Evolutionary conservation across 2,888 invertebrate genomes (phyloP).

Genomic region (Sarcophaga caerulescens): DNA sequence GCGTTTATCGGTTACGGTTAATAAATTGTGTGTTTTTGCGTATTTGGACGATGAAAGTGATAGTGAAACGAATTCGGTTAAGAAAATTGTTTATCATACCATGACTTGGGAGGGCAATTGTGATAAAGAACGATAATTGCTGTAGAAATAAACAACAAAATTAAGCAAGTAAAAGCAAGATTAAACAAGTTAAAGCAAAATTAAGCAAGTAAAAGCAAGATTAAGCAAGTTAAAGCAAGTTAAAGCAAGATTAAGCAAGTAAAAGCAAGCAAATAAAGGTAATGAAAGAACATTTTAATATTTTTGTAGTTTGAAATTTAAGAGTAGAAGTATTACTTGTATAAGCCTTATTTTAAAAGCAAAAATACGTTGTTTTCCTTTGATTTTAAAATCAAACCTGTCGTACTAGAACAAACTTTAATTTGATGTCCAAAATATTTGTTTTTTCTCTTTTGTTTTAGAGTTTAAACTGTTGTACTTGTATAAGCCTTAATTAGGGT

Average conservation of each 20-base stretch:
- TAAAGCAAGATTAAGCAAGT: not conserved
- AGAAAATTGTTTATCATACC: conserved; percentile 67
- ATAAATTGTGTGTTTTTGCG: conserved; percentile 89
- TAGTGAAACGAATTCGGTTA: not conserved
- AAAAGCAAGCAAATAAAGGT: not conserved
- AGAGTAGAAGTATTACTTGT: no score
- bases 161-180: not conserved
- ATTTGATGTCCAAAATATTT: no score
- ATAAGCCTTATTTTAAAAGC: no score
- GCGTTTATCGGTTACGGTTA: conserved; percentile 88
- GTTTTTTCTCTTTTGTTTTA: no score
- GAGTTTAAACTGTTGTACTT: no score
- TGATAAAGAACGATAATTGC: conserved; percentile 52
- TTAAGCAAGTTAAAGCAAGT: conserved; percentile 3
- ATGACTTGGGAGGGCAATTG: conserved; percentile 70
- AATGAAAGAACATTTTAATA: not conserved
- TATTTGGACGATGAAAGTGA: conserved; percentile 74
- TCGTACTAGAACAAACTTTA: no score
- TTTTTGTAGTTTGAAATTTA: not conserved
- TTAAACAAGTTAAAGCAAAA: conserved; percentile 21
- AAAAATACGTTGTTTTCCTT: no score
- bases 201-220: not conserved
- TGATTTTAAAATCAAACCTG: no score
- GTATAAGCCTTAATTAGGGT: no score
- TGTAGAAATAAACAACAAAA: not conserved